phyloP scores from a whole-genome alignment of 2,797 vertebrate species.

The Cheracebus regulus region DNA sequence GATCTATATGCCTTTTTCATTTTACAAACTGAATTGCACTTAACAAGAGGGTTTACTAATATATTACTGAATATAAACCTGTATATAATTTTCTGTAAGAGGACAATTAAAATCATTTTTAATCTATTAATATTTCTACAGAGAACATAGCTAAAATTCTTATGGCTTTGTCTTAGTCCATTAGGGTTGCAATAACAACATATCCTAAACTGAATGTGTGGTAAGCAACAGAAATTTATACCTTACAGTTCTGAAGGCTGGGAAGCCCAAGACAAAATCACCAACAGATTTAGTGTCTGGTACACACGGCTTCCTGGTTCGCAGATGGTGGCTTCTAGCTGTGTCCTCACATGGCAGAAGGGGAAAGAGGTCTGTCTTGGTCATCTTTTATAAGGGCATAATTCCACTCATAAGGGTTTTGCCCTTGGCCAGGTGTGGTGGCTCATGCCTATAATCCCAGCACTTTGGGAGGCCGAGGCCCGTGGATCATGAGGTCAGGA shows the following conservation, averaged over 20 bases:
- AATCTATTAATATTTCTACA: not conserved
- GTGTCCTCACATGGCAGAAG: not conserved
- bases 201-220: not conserved
- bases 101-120: not conserved
- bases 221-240: not conserved
- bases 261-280: not conserved
- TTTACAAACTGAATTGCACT: not conserved
- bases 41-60: not conserved
- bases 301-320: not conserved
- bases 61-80: not conserved
- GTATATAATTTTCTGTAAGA: not conserved
- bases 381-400: not conserved
- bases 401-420: not conserved
- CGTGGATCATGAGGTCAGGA: too few relatives aligned
- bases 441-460: too few relatives aligned
- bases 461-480: too few relatives aligned
- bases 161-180: rapidly evolving
- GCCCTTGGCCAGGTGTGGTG: rapidly evolving
- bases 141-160: not conserved
- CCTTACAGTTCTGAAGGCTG: not conserved
- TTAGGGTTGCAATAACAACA: not conserved
- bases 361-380: not conserved
- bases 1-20: not conserved
- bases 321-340: not conserved
- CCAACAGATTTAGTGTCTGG: not conserved